phyloP scores from a whole-genome alignment of 2,888 invertebrate genomes.

The Lepetodrilus schrolli region DNA sequence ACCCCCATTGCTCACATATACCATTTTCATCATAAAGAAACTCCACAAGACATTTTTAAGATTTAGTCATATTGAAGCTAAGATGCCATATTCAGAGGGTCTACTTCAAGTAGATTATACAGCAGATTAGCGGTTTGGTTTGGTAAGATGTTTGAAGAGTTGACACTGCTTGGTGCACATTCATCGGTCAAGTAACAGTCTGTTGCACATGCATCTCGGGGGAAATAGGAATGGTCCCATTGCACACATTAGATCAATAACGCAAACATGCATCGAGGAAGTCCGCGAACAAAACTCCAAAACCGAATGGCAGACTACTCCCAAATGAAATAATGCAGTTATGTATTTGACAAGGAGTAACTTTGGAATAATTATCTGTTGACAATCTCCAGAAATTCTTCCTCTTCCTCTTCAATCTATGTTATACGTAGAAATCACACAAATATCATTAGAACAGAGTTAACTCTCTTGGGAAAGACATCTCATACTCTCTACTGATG shows the following conservation, averaged over 20 bases:
- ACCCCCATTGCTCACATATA: too few relatives aligned
- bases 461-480: background rate
- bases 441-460: slow-evolving; percentile 1
- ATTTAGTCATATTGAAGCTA: too few relatives aligned
- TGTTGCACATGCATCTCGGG: too few relatives aligned
- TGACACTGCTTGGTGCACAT: too few relatives aligned
- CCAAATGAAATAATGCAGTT: background rate
- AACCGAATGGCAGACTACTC: background rate
- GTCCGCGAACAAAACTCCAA: background rate
- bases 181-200: too few relatives aligned
- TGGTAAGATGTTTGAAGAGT: too few relatives aligned
- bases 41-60: too few relatives aligned
- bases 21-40: too few relatives aligned
- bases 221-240: too few relatives aligned
- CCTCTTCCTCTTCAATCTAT: slow-evolving; percentile 6
- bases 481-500: background rate
- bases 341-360: background rate
- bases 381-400: background rate
- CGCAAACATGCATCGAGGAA: background rate
- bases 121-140: too few relatives aligned
- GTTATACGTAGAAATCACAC: background rate
- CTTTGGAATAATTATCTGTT: background rate
- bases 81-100: too few relatives aligned
- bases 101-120: too few relatives aligned
- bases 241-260: background rate